phyloP scores from a whole-genome alignment of 2,888 invertebrate species.

The Eumerus sabulonum region DNA sequence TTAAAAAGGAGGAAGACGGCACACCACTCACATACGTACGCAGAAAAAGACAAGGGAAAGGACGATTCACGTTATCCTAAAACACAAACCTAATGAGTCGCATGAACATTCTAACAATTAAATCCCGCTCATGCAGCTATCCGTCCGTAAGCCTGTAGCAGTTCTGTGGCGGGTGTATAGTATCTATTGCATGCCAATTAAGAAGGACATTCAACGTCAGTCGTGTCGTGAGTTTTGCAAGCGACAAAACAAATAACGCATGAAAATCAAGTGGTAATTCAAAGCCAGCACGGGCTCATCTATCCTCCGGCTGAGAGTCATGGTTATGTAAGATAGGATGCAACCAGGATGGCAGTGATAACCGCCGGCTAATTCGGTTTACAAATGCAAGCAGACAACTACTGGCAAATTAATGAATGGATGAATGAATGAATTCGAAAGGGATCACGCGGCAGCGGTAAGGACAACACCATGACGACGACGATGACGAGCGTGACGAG shows the following conservation, averaged over 20 bases:
- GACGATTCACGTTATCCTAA: constrained; percentile 2
- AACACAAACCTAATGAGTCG: constrained; percentile 22
- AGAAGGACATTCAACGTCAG: constrained; percentile 7
- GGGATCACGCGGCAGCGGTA: constrained; percentile 20
- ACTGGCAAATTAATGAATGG: constrained; percentile 30
- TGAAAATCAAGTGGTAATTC: constrained; percentile 24
- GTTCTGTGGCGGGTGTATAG: constrained; percentile 12
- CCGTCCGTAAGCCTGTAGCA: too few species aligned
- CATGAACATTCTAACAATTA: constrained; percentile 22
- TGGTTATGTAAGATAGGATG: constrained; percentile 1
- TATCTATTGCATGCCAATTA: constrained; percentile 38
- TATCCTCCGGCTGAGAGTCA: neutral
- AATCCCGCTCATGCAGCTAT: constrained; percentile 20
- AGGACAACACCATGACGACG: constrained; percentile 16
- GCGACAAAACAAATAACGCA: constrained; percentile 11
- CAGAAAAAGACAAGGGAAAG: neutral
- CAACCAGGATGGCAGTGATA: too few species aligned
- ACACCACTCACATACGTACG: neutral
- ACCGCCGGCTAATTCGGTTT: constrained; percentile 37
- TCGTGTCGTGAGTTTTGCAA: neutral
- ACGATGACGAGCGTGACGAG: constrained; percentile 25
- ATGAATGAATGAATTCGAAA: constrained; percentile 43
- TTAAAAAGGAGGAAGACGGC: constrained; percentile 23
- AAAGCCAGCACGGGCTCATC: neutral
- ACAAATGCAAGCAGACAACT: constrained; percentile 44